These are phyloP conservation scores for Heliangelus exortis DNA, from an alignment of 2,797 vertebrate species.

Conservation along the genomic window DNA sequence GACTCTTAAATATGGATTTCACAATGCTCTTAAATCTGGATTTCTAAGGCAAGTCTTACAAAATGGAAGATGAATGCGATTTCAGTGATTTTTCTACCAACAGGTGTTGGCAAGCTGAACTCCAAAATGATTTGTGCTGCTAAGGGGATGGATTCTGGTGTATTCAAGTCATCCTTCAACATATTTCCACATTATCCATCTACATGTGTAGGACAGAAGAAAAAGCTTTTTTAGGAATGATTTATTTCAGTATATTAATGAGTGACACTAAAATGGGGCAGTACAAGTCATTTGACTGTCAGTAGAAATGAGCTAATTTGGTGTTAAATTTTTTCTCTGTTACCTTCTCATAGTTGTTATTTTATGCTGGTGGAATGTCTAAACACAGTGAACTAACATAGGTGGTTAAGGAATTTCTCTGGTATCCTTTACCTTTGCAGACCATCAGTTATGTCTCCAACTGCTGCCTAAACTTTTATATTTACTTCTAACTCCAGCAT, in stretches of 20 bases:
- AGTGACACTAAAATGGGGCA: neutral
- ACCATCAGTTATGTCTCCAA: neutral
- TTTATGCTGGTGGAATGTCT: neutral
- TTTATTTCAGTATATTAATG: neutral
- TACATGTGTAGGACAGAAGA: neutral
- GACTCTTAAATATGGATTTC: fast-evolving
- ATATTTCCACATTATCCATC: neutral
- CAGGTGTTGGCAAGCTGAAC: fast-evolving
- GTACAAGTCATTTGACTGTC: neutral
- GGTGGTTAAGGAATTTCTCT: neutral
- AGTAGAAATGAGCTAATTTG: neutral
- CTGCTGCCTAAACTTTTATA: neutral
- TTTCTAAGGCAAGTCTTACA: neutral
- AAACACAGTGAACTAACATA: neutral
- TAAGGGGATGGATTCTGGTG: neutral
- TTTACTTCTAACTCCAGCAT: neutral
- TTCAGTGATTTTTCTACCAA: neutral
- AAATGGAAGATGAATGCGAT: neutral
- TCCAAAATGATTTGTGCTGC: neutral
- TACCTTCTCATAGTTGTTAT: neutral
- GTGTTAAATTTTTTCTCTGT: neutral
- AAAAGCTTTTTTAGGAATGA: neutral
- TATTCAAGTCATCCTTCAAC: neutral
- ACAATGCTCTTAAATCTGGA: neutral
- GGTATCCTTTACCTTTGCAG: neutral